Evolutionary conservation across 2,888 invertebrate genomes (phyloP).

Genomic region (Malthinus seriepunctatus): DNA sequence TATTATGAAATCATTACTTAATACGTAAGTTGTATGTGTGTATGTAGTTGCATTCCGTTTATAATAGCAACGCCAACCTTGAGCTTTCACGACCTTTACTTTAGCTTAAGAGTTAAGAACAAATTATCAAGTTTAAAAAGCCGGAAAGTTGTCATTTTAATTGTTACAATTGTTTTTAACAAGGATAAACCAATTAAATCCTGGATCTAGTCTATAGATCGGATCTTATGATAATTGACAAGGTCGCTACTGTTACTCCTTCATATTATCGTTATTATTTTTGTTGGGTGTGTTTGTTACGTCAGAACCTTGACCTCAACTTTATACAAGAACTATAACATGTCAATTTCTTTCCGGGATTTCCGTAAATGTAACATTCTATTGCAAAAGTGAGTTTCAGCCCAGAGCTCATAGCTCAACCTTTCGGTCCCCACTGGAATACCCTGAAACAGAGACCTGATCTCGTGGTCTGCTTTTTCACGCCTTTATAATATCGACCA

Average conservation of each 20-base stretch:
- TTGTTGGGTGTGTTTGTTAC: conserved; percentile 1
- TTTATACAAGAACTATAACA: too few relatives aligned
- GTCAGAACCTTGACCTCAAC: neutral
- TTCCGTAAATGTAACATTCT: neutral
- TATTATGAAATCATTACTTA: conserved; percentile 1
- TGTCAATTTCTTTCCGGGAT: neutral
- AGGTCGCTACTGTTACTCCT: neutral
- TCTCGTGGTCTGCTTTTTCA: too few relatives aligned
- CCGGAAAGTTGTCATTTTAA: neutral
- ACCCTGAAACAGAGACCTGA: too few relatives aligned
- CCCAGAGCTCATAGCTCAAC: too few relatives aligned
- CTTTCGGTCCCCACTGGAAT: too few relatives aligned
- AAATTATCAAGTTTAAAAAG: neutral
- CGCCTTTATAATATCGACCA: too few relatives aligned
- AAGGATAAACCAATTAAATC: conserved; percentile 3
- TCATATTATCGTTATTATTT: too few relatives aligned
- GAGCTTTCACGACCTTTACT: conserved; percentile 2
- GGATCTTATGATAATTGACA: neutral
- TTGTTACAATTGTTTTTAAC: neutral
- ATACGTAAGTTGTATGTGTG: neutral
- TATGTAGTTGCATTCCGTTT: too few relatives aligned
- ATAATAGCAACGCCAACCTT: neutral
- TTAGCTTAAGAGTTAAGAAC: neutral
- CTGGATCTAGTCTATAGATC: too few relatives aligned
- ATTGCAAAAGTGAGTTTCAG: too few relatives aligned